phyloP scores from a whole-genome alignment of 2,113 vertebrate genomes.

The Vimba vimba region DNA sequence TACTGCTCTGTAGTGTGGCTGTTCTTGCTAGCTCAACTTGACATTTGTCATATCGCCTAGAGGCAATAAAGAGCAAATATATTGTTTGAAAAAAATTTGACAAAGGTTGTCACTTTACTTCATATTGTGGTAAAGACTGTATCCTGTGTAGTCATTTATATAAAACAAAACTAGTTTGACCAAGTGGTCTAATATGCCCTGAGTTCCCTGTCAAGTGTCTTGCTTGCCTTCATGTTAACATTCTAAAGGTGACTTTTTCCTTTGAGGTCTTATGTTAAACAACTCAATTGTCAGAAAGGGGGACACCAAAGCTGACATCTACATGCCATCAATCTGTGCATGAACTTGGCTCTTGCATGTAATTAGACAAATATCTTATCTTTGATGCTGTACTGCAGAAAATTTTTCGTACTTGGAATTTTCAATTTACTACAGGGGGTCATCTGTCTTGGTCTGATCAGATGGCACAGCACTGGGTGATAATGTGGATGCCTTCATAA shows the following conservation, averaged over 20 bases:
- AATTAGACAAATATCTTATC: not conserved
- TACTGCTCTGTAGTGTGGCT: slow-evolving; percentile 20
- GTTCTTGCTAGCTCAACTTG: not conserved
- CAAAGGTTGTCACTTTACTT: not conserved
- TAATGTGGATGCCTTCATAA: not conserved
- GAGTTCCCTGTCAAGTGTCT: not conserved
- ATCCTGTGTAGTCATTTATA: not conserved
- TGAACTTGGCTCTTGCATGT: not conserved
- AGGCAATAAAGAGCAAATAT: not conserved
- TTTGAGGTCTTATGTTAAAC: slow-evolving; percentile 18
- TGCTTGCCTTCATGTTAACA: not conserved
- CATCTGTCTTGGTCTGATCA: not conserved
- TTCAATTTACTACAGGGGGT: not conserved
- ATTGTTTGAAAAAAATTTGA: slow-evolving; percentile 6
- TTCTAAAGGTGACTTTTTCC: not conserved
- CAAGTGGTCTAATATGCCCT: not conserved
- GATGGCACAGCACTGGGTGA: not conserved
- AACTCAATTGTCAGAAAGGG: not conserved
- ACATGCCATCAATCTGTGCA: not conserved
- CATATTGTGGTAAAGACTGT: not conserved
- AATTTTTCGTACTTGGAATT: not conserved
- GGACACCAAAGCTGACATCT: not conserved
- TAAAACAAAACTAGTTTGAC: not conserved
- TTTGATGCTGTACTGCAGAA: not conserved
- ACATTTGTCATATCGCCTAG: not conserved